Evolutionary conservation across 2,888 invertebrate genomes (phyloP), one percentile per base, ranked within the genome.

Genomic region (Leucophora obtusa): DNA sequence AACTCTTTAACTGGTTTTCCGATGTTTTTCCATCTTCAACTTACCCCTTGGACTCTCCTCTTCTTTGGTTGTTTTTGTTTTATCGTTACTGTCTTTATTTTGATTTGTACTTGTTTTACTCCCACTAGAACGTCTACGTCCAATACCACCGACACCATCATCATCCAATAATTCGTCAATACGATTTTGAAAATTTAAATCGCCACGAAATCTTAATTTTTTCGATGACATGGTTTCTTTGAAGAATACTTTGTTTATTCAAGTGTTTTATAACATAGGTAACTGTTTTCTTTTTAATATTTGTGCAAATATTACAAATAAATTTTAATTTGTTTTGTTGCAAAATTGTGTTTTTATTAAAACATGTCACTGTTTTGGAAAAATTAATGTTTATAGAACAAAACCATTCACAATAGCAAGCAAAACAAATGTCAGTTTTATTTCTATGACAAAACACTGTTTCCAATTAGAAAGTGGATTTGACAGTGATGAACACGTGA

Each of bases 121-220:
- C 60, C 83, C 79, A 79, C 69, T 71, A 59, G 74, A 71, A 47
- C 79, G 82, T 47, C 73, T 79, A 11, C 77, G 60, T 14, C 60
- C 72, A n/a, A 73, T 50, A 11, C 66, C 73, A 68, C 21, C 50
- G 1, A 58, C 54, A n/a, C 35, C 69, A 59, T 77, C 75, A 58
- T 87, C 87, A 50, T 87, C 86, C 6, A 84, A 83, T 33, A 87
- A 83, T 6, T 87, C 87, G 54, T 88, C 88, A 8, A 88, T 83
- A 53, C 87, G 86, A 75, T 78, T 85, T 71, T 84, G 87, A 56
- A 91, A 88, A 86, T 89, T 91, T 18, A 90, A 85, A 56, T 91
- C 89, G 54, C 91, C 87, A 82, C 91, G 89, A 87, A 92, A 92
- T 82, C 92, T 87, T 79, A 92, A 87, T 86, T 91, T 91, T 86